Evolutionary conservation across 2,797 vertebrate species (phyloP).

Genomic region (Mormyrus hasselquistii): DNA sequence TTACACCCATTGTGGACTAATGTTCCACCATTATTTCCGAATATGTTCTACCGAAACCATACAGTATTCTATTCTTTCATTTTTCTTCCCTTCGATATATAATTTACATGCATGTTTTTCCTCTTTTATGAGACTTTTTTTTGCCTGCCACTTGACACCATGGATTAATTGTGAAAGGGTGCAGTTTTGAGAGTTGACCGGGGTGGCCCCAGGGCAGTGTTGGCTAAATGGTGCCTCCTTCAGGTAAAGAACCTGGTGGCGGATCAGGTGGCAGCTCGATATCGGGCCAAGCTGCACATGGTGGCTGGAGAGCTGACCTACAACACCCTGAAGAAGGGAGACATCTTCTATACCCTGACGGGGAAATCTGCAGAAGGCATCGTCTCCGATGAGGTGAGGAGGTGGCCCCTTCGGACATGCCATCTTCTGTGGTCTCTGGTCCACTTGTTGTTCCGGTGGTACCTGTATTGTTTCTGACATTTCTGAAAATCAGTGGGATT

Average conservation of each 20-base stretch:
- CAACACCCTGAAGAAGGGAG: conserved; percentile 57
- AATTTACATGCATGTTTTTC: not conserved
- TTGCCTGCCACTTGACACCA: not conserved
- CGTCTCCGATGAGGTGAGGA: conserved; percentile 59
- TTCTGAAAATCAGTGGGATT: not conserved
- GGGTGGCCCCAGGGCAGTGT: not conserved
- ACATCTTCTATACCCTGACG: conserved; percentile 74
- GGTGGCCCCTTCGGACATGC: not conserved
- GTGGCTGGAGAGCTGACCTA: conserved; percentile 69
- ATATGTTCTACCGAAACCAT: not conserved
- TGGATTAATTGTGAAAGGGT: not conserved
- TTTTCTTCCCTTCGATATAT: not conserved
- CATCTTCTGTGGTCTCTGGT: not conserved
- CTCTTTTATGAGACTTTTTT: not conserved
- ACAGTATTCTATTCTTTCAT: not conserved
- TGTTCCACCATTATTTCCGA: not conserved
- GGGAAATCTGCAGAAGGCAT: conserved; percentile 72
- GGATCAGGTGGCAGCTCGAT: conserved; percentile 55
- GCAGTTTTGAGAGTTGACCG: not conserved
- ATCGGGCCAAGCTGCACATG: conserved; percentile 81
- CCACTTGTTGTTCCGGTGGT: not conserved
- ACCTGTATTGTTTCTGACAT: not conserved
- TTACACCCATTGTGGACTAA: not conserved
- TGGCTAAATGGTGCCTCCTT: not conserved
- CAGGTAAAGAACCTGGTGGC: conserved; percentile 68